Evolutionary conservation across 2,888 invertebrate species (phyloP), one percentile per base, ranked within the genome.

Genomic region (Lasioglossum zephyrum): DNA sequence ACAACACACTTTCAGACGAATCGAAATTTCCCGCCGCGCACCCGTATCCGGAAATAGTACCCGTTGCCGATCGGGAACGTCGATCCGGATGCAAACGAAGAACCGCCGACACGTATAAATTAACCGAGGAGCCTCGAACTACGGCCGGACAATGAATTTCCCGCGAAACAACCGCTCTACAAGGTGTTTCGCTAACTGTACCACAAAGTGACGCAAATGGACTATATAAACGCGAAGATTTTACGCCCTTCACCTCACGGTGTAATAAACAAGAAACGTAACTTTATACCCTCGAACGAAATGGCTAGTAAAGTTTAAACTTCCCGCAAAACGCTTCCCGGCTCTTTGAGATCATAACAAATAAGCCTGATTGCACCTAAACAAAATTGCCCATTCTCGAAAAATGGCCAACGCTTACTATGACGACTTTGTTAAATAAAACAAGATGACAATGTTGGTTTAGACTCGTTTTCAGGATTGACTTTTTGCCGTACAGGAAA

Each of bases 121-220:
- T 69, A 69, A 39, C 11, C 39, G 16, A 6, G 13, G 26, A 72
- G 16, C n/a, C n/a, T n/a, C n/a, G 6, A 44, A 72, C 44, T 6
- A 22, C 6, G n/a, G 41, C 44, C n/a, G 26, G 16, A 72, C 72
- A 72, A 72, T 72, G 44, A 72, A 72, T 41, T 72, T 72, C 72
- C n/a, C 72, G 11, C 39, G 39, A n/a, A 70, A 39, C 70, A 11
- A 70, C 9, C 39, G n/a, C n/a, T 41, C 44, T 13, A 72, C 44
- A 44, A 41, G 44, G 26, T 73, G 47, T 31, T 47, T 18, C 26
- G 41, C 41, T 72, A 73, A 73, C 72, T 47, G 44, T 8, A 31
- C 6, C 44, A 18, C 44, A 47, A 73, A 47, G 47, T 73, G 44
- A 2, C 72, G 44, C 72, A 8, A 72, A 72, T 47, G 47, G 72